Evolutionary conservation across 2,888 invertebrate genomes (phyloP), one percentile per base, ranked within the genome.

Genomic region (Rhingia campestris): DNA sequence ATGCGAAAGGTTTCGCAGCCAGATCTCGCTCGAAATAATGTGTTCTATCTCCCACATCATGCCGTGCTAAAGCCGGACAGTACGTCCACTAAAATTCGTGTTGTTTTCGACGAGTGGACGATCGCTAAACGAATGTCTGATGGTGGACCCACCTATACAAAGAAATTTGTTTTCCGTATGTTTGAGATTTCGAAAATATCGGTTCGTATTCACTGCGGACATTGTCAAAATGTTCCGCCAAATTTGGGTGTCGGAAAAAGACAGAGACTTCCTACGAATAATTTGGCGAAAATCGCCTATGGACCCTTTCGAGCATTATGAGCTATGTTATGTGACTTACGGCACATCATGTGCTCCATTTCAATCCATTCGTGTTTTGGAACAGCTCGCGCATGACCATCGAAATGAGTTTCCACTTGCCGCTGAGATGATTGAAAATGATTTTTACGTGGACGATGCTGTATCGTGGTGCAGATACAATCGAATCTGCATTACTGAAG

Each of bases 341-440:
- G n/a, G 43, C 69, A 6, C 61, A 14, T 4, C 58, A 67, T n/a
- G n/a, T n/a, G n/a, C n/a, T n/a, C n/a, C n/a, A n/a, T n/a, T n/a
- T n/a, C n/a, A n/a, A n/a, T n/a, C n/a, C n/a, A n/a, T n/a, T n/a
- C n/a, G n/a, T n/a, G n/a, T n/a, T n/a, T n/a, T n/a, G n/a, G n/a
- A n/a, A n/a, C n/a, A n/a, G n/a, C n/a, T n/a, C n/a, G n/a, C n/a
- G n/a, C n/a, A n/a, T n/a, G n/a, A n/a, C n/a, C n/a, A n/a, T n/a
- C n/a, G n/a, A n/a, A n/a, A n/a, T n/a, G n/a, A n/a, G n/a, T n/a
- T n/a, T n/a, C n/a, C n/a, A n/a, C n/a, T n/a, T n/a, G n/a, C n/a
- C n/a, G n/a, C n/a, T n/a, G n/a, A n/a, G n/a, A n/a, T n/a, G 6
- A 39, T 87, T 33, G 14, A 72, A 6, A 75, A 86, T n/a, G 77